Evolutionary conservation across 2,797 vertebrate genomes (phyloP), one percentile per base, ranked within the genome.

Genomic region (Brachyalestes nurse): DNA sequence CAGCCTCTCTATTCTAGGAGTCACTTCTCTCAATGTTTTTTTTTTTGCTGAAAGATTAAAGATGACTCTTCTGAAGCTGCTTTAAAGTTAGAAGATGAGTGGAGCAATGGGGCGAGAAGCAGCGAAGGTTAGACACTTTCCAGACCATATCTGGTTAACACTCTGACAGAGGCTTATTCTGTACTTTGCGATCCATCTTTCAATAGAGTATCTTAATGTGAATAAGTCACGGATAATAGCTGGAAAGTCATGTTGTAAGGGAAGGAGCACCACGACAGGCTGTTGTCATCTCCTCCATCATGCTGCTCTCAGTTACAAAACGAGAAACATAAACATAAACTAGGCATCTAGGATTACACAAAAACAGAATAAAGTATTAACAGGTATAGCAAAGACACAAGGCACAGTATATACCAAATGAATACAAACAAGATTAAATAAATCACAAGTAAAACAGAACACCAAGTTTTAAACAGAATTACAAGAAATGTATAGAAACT

Each of bases 201-300:
- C 79, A 76, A 60, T 38, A 53, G 77, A 72, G 71, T 84, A 76
- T 73, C 72, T 72, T 72, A 47, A 72, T 79, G 79, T 70, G 58
- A 40, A 66, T 78, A 73, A 81, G 71, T 79, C 83, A 82, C 83
- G 82, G 85, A 86, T 82, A 79, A 85, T 38, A 55, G 49, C 45
- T 70, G 6, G 67, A 57, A 72, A 64, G 77, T 58, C 28, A 77
- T 69, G 82, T 83, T 86, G 71, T 85, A 65, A 82, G 61, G 53
- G 25, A 81, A 83, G 74, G 55, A 79, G 69, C 72, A 82, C 45
- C 45, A 23, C 51, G 72, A 85, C 58, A 82, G 67, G 51, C 62
- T 23, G 42, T 64, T 85, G 72, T 85, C 81, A 84, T 64, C 85
- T 83, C 83, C 74, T 87, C 71, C 45, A 79, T 85, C 87, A 83